Base-by-base conservation (phyloP, 2,113 vertebrate genomes). In the Nasalis larvatus region DNA sequence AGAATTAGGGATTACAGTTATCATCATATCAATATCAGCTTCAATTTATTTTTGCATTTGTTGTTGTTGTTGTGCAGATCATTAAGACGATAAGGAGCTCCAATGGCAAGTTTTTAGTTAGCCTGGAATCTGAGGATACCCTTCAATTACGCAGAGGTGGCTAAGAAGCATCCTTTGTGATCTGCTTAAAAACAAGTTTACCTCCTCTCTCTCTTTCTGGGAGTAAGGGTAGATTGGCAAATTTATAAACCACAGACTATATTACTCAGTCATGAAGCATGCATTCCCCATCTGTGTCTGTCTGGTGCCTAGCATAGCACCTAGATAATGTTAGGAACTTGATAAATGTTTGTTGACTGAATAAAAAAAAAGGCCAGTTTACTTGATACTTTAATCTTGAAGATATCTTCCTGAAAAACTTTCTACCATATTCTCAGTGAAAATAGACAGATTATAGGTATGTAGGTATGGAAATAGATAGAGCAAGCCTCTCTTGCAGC, bases 181-280 rank as follows among this genome's bases (percentile, higher is more conserved):
- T 69, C 66, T 83, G 20, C 69, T 91, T 86, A 77, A 82, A 89
- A 88, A 95, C 74, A 74, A 96, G 47, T 69, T 40, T 84, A 73
- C 47, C 37, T 56, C 30, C 60, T 63, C 60, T 27, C 32, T 49
- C 35, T 18, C 12, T 42, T 17, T 87, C 25, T 68, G 14, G 76
- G 81, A 18, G 21, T 69, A 58, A 60, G 76, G 58, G n/a, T 76
- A 2, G 20, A 63, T 8, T 49, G 74, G 45, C 37, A 83, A 49
- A 56, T 83, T 82, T 32, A 78, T 74, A 82, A 97, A 76, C 54
- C 66, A 63, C 88, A 82, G 86, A 49, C 1, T 16, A 32, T 37
- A 37, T 86, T 89, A 27, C 77, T 81, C 66, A 20, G 93, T 77
- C 87, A 37, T 21, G 4, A 27, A 54, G 23, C 71, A 47, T 45